phyloP scores from a whole-genome alignment of 2,797 vertebrate species.

The Chanos chanos region DNA sequence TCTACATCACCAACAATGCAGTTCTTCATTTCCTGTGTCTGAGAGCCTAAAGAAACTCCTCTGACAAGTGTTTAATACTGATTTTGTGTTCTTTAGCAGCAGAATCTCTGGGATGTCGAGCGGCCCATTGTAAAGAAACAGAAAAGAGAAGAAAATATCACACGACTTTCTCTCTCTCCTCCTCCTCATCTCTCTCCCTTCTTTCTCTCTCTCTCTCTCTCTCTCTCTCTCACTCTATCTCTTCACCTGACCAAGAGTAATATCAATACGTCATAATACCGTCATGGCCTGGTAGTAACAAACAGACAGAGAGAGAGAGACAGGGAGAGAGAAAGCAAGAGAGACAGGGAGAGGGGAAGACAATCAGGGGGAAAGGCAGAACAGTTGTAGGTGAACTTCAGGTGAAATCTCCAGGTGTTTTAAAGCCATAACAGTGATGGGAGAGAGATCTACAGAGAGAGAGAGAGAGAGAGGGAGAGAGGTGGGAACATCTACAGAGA shows the following conservation, averaged over 20 bases:
- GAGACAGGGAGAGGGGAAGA: conserved; percentile 8
- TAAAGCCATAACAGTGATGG: no score
- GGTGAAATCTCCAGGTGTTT: no score
- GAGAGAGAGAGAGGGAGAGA: no score
- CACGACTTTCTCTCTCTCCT: no score
- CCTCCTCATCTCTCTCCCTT: no score
- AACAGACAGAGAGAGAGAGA: conserved; percentile 49
- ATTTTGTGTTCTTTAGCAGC: no score
- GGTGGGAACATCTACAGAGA: no score
- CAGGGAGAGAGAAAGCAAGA: conserved; percentile 58
- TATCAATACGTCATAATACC: background rate
- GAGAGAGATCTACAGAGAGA: no score
- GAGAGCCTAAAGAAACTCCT: background rate
- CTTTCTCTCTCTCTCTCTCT: no score
- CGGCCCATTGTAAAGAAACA: background rate
- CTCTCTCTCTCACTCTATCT: background rate
- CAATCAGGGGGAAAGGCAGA: background rate
- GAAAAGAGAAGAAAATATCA: no score
- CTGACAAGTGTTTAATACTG: background rate
- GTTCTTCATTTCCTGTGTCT: background rate
- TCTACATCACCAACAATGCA: background rate
- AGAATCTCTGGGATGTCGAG: background rate
- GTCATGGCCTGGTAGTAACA: background rate
- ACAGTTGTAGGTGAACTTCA: no score
- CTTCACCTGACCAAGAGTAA: background rate